Conservation (phyloP, 2,888 invertebrate genomes). For the Microctonus hyperodae region DNA sequence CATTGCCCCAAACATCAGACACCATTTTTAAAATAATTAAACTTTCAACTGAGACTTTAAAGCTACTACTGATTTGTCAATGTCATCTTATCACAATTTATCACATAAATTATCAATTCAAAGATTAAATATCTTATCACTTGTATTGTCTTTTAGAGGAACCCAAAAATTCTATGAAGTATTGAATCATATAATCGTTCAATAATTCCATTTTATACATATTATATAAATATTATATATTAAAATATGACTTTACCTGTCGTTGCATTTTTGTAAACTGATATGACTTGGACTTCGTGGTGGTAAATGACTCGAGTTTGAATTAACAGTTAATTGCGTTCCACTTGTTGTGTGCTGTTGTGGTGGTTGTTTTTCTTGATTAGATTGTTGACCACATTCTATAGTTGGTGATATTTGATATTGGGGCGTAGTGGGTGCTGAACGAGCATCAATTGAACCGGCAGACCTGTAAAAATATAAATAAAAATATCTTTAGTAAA, state of each 20-base stretch:
- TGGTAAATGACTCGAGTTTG: constrained; percentile 46
- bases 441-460: constrained; percentile 71
- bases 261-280: constrained; percentile 53
- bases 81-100: too few relatives aligned
- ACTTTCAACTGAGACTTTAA: constrained; percentile 1
- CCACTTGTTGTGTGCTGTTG: constrained; percentile 48
- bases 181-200: too few relatives aligned
- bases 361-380: constrained; percentile 47
- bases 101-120: too few relatives aligned
- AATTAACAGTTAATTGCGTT: constrained; percentile 52
- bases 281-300: constrained; percentile 61
- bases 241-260: constrained; percentile 45
- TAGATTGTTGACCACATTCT: constrained; percentile 53
- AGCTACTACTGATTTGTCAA: not conserved
- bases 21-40: constrained; percentile 9
- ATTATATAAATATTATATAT: too few relatives aligned
- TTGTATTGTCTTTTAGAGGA: too few relatives aligned
- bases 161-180: too few relatives aligned
- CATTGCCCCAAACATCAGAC: constrained; percentile 47
- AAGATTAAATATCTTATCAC: too few relatives aligned
- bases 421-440: constrained; percentile 74
- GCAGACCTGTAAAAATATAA: constrained; percentile 63
- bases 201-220: too few relatives aligned
- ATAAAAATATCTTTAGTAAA: constrained; percentile 6
- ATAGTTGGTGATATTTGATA: constrained; percentile 57